Percentiles rank a stretch among this genome's conserved stretches.
phyloP scores from a whole-genome alignment of 2,888 invertebrate genomes.

The Oxytorus armatus region DNA sequence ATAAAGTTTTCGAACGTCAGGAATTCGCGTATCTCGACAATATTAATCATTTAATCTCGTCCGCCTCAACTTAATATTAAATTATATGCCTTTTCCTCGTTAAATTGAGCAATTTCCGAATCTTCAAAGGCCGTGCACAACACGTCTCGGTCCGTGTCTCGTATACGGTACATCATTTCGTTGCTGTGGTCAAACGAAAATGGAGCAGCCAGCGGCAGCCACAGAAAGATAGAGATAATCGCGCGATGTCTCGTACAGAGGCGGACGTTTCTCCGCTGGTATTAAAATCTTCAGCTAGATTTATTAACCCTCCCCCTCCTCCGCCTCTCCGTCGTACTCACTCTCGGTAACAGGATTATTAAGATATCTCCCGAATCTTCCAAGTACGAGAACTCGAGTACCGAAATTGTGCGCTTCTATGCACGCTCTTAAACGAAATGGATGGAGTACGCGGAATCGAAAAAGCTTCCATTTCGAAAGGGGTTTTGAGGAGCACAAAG shows the following conservation, averaged over 20 bases:
- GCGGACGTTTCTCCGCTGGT: slow-evolving; percentile 24
- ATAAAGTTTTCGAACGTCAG: too few species aligned
- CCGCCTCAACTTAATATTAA: slow-evolving; percentile 18
- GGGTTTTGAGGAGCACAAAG: background rate
- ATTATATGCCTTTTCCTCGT: slow-evolving; percentile 1
- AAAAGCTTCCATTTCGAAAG: slow-evolving; percentile 12
- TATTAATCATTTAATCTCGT: slow-evolving; percentile 23
- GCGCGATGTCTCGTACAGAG: slow-evolving; percentile 37
- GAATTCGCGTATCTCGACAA: slow-evolving; percentile 41
- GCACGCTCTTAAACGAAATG: background rate
- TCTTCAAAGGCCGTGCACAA: slow-evolving; percentile 53
- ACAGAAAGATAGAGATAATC: slow-evolving; percentile 28
- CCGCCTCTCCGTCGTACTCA: too few species aligned
- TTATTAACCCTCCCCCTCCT: slow-evolving; percentile 53
- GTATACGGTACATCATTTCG: slow-evolving; percentile 40
- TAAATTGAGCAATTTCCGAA: slow-evolving; percentile 42
- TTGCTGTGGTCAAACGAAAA: slow-evolving; percentile 61
- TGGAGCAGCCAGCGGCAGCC: slow-evolving; percentile 35
- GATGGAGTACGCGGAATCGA: slow-evolving; percentile 18
- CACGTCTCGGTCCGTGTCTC: slow-evolving; percentile 13
- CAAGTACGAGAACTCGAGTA: slow-evolving; percentile 35
- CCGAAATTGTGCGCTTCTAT: slow-evolving; percentile 20
- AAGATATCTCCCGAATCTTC: slow-evolving; percentile 49
- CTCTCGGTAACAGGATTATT: slow-evolving; percentile 56
- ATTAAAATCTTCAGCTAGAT: slow-evolving; percentile 58